Base-by-base conservation (phyloP, 37 sponge, comb jelly and placozoan species). In the Spongilla lacustris region DNA sequence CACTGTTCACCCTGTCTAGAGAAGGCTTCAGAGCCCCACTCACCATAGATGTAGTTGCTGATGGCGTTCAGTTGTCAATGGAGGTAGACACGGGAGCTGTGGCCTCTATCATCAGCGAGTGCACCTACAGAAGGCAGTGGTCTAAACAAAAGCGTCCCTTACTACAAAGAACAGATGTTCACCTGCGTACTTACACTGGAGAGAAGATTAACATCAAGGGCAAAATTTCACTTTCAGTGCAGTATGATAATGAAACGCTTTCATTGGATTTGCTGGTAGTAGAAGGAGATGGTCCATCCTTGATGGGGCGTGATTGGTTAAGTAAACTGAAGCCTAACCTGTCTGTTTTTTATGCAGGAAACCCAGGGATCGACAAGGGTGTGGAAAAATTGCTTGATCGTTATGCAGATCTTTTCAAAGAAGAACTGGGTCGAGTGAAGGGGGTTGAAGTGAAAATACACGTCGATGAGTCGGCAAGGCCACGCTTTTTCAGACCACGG, bases 121-220 rank as follows among this genome's bases (percentile, higher is more conserved):
- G 32, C 32, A 75, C 76, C 32, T 75, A 46, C 46, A 46, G 46
- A 46, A 46, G 46, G 80, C 46, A 46, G 46, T 46, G 46, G 46
- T 46, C 46, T 46, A 46, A 46, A 46, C 46, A 46, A 46, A 46
- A 46, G 46, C 46, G 46, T 46, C 46, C 46, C 46, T 46, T 46
- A 46, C 46, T 46, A 46, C 46, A 46, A 46, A 46, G 46, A 46
- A 46, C 46, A 46, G 37, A 46, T 28, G 79, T 78, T 48, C 37
- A 48, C 29, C 79, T 78, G 50, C 48, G 58, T 27, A 78, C 79
- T 36, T 78, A 78, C 48, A 78, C 79, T 37, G 79, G 79, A 27
- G 79, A 78, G 58, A 78, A 46, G 38, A 36, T 78, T 78, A 21
- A 46, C 38, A 50, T 78, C 50, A 36, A 46, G 37, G 79, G 79